Evolutionary conservation across 2,888 invertebrate species (phyloP).

Genomic region (Pilophorus perplexus): DNA sequence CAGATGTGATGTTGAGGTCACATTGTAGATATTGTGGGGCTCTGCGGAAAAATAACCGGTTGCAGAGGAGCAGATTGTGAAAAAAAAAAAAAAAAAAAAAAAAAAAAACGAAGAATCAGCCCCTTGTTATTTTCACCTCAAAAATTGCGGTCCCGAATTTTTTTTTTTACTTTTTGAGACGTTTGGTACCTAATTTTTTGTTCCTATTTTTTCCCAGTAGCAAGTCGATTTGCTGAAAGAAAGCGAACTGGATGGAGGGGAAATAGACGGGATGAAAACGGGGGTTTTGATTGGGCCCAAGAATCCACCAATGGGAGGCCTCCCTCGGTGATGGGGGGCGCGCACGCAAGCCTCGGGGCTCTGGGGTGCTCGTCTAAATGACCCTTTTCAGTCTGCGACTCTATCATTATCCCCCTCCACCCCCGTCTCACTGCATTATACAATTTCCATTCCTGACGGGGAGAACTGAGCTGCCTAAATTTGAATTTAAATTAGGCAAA

Average conservation of each 20-base stretch:
- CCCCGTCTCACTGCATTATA: not conserved
- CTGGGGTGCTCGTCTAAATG: conserved; percentile 5
- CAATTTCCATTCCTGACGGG: not conserved
- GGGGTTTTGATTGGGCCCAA: not conserved
- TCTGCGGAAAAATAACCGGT: too few species aligned
- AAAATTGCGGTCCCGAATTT: conserved; percentile 4
- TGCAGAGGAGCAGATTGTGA: too few species aligned
- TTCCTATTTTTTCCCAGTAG: not conserved
- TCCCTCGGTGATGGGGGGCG: not conserved
- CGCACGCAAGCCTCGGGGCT: conserved; percentile 12
- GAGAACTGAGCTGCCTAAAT: not conserved
- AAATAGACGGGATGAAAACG: not conserved
- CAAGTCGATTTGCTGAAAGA: not conserved
- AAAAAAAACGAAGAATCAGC: too few species aligned
- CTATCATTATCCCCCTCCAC: conserved; percentile 8
- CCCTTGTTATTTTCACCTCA: conserved; percentile 12
- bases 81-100: too few species aligned
- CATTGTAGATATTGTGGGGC: too few species aligned
- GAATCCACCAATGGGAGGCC: not conserved
- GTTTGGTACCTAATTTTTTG: too few species aligned
- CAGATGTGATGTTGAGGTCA: too few species aligned
- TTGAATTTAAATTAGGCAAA: conserved; percentile 1
- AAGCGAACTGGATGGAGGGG: not conserved
- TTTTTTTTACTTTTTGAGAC: not conserved
- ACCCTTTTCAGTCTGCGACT: not conserved